Evolutionary conservation across 2,113 vertebrate species (phyloP).

Genomic region (Athene noctua): DNA sequence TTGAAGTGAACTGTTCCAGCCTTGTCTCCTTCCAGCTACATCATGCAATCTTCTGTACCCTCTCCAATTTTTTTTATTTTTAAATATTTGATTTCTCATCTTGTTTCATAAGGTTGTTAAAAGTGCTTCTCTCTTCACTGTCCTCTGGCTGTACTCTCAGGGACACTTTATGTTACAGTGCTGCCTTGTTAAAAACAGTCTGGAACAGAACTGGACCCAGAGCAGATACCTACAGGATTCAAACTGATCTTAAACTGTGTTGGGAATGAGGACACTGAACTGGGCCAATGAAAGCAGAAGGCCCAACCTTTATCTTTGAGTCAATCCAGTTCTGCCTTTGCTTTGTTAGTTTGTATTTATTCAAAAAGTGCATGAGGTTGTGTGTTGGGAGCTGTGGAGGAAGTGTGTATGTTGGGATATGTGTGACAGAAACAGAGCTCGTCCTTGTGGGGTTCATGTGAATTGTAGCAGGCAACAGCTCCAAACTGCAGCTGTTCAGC

Average conservation of each 20-base stretch:
- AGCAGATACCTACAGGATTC: neutral
- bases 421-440: neutral
- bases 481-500: neutral
- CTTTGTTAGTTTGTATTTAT: neutral
- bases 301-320: neutral
- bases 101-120: neutral
- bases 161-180: neutral
- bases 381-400: neutral
- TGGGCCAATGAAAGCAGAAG: neutral
- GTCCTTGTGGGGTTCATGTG: neutral
- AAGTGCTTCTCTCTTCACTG: neutral
- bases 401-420: accelerated
- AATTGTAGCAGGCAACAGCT: neutral
- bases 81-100: neutral
- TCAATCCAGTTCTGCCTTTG: neutral
- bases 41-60: neutral
- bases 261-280: neutral
- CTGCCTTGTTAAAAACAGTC: neutral
- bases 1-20: neutral
- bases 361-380: no score
- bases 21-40: neutral
- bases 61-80: neutral
- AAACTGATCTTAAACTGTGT: neutral
- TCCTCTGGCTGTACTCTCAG: neutral
- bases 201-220: neutral